Evolutionary conservation across 1,140 invertebrate genomes (phyloP), one percentile per base, ranked within the genome.

Genomic region (Philotrypesis tridentata): DNA sequence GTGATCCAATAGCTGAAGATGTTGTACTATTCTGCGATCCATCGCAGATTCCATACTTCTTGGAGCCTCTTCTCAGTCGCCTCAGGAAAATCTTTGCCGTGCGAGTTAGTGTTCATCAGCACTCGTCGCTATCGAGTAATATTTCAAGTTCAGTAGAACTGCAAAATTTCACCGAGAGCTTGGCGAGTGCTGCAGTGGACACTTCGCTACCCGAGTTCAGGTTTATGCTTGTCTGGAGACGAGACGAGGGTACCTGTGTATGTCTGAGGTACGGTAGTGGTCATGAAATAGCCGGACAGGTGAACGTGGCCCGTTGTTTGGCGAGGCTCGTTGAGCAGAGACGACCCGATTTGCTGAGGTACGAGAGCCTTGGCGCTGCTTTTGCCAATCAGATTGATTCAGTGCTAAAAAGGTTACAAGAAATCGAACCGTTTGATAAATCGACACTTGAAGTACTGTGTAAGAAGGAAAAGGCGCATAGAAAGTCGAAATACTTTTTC

Each of bases 251-350:
- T 5, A 0, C 67, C 6, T 25, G 48, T 0, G 70, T 43, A 25
- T 48, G 48, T 37, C 33, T 82, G 11, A 71, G 27, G 8, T 85
- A 92, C 0, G 84, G 88, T 37, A 87, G 87, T 27, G 85, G 85
- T 8, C 85, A 82, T 17, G 88, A 92, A 67, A 92, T 94, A 48
- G 65, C 85, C 25, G 94, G 94, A 0, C 89, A 93, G 83, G 89
- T 92, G 14, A 94, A 93, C 75, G 89, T 94, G 70, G 92, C 91
- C 17, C 87, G 93, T 12, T 94, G 92, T 74, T 85, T 94, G 1
- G 91, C 90, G 84, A 92, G 93, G 9, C 76, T 93, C 4, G 84
- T 94, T 2, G 91, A 92, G 83, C 86, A 86, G 4, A 83, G 31
- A 21, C 83, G 84, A n/a, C 83, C 85, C 0, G 76, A 82, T 7